phyloP scores from a whole-genome alignment of 2,888 invertebrate species.

The Stramonita haemastoma region DNA sequence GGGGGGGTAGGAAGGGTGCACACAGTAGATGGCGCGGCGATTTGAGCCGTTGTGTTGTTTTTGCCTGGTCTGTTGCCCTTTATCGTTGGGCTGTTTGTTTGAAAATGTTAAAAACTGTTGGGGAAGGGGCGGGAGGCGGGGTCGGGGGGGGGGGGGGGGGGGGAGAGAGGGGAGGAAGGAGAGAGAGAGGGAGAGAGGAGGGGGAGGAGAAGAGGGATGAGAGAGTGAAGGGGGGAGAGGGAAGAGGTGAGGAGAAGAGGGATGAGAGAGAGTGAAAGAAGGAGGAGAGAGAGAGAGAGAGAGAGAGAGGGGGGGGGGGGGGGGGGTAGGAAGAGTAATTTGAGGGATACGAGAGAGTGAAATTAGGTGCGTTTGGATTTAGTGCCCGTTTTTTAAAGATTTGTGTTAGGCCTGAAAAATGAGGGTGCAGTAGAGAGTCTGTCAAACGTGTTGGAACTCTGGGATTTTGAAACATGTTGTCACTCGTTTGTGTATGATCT shows the following conservation, averaged over 20 bases:
- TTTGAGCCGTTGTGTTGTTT: neutral
- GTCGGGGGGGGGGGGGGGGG: neutral
- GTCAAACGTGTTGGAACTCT: neutral
- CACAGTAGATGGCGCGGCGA: neutral
- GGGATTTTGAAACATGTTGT: no score
- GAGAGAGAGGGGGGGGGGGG: neutral
- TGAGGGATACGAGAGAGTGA: neutral
- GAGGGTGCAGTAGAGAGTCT: neutral
- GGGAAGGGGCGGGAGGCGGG: neutral
- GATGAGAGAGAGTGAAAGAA: neutral
- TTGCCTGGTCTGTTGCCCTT: neutral
- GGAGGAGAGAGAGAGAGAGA: neutral
- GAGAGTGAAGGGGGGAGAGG: conserved; percentile 20
- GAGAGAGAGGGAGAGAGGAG: neutral
- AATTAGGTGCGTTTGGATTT: neutral
- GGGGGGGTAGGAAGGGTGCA: neutral
- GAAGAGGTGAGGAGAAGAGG: neutral
- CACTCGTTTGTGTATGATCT: no score
- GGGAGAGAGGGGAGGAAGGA: neutral
- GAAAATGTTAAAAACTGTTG: neutral
- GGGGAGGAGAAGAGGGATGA: neutral
- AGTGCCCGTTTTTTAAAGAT: neutral
- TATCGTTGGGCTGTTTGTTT: neutral
- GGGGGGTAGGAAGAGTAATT: no score
- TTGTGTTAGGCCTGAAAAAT: no score